Base-by-base conservation (phyloP, 2,113 vertebrate species). In the Bambusicola thoracicus region DNA sequence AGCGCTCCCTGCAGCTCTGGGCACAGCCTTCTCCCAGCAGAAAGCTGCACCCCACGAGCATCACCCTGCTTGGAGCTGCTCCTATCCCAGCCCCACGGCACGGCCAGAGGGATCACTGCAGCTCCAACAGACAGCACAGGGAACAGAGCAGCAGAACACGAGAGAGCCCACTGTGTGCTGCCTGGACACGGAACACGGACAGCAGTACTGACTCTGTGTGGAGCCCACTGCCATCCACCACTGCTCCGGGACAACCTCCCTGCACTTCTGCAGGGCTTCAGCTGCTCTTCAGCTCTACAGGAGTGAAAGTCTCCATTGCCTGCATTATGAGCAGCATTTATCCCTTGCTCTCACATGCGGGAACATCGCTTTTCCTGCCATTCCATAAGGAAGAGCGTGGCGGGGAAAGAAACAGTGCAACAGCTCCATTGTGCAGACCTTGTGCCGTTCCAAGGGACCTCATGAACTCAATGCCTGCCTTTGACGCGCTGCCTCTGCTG, bases 391-490 rank as follows among this genome's bases (percentile, higher is more conserved):
- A 63, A 63, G 41, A 69, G 38, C 38, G 68, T 0, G 65, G 49
- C 22, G 38, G 77, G 18, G n/a, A 32, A 36, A 41, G 55, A 44
- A 68, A 6, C 41, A 3, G 3, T 36, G 56, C 51, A 73, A 62
- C 3, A 44, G 38, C 10, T n/a, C 78, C 51, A 76, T 12, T 44
- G 32, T 4, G 3, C 6, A 10, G 9, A 75, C 17, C 73, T 56
- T 18, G 56, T 34, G 36, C 38, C 29, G 3, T 5, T 41, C 85
- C 49, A 69, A 59, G 55, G 66, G 44, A 16, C 65, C 92, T 76
- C 34, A 90, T 92, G 91, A 94, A 91, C 6, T 29, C 10, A 72
- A 85, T 63, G 94, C 70, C 83, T 46, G 7, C 69, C 75, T 61
- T 13, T 73, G 78, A 41, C 72, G 56, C 2, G 30, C 66, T 49